A percentile compares a stretch with the other conserved stretches of the same genome.
phyloP scores from a whole-genome alignment of 2,797 vertebrate genomes.

The Thaleichthys pacificus region DNA sequence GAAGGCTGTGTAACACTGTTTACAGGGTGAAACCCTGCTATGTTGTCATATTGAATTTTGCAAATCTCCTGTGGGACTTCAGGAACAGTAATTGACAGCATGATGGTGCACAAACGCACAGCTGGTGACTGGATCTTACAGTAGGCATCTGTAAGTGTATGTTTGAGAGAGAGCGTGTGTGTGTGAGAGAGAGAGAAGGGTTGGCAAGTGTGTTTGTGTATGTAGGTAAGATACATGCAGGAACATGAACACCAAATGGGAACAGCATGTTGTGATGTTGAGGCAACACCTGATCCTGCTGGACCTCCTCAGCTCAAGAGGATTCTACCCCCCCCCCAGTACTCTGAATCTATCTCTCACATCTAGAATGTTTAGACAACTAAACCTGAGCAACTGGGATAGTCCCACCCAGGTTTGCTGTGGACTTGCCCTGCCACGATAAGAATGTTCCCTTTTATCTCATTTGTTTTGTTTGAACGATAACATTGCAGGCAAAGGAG shows the following conservation, averaged over 20 bases:
- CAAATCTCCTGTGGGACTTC: conserved; percentile 18
- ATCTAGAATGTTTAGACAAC: background rate
- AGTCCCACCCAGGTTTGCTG: conserved; percentile 1
- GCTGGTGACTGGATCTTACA: background rate
- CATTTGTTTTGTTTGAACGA: conserved; percentile 41
- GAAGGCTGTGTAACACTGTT: background rate
- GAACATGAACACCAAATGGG: background rate
- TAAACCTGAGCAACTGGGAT: background rate
- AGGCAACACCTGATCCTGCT: background rate
- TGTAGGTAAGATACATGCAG: background rate
- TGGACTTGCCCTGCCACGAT: background rate
- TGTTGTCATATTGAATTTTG: background rate
- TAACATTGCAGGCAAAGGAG: conserved; percentile 33
- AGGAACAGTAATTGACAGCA: conserved; percentile 6
- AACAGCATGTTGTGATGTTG: background rate
- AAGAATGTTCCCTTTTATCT: conserved; percentile 21
- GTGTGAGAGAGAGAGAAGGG: background rate
- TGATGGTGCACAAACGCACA: background rate
- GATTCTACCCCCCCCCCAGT: too few relatives aligned
- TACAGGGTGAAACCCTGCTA: background rate
- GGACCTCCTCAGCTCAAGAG: background rate
- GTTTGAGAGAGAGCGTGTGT: background rate
- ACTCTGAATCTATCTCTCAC: background rate
- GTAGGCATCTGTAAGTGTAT: background rate
- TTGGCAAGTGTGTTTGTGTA: too few relatives aligned